Base-by-base conservation (phyloP, 2,797 vertebrate species). In the Enteromius viviparus region DNA sequence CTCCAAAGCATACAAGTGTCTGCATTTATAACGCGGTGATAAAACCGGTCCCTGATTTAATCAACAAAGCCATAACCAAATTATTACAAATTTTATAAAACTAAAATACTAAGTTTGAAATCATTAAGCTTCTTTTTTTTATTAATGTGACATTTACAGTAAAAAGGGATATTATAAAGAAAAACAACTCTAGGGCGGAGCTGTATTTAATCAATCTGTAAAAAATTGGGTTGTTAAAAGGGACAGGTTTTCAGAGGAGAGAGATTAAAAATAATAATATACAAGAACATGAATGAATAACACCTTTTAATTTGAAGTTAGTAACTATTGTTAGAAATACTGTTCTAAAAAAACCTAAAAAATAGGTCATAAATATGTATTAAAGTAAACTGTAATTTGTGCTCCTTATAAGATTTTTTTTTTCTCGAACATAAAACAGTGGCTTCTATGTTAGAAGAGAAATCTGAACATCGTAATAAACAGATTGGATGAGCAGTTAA, bases 1-100 rank as follows among this genome's bases (percentile, higher is more conserved):
- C 17, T 78, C 62, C 15, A 45, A 55, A 55, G 42, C 75, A 53
- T 29, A 32, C 58, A 47, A 64, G 47, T 58, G 53, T 62, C n/a
- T n/a, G 23, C 37, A 49, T 75, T 78, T 60, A 23, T 47, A 4
- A 62, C 26, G 40, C 42, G 17, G 58, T 51, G 49, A 71, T 34
- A 23, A 82, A 82, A 66, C 47, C 26, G 10, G 6, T 51, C 21
- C 40, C 37, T 21, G 23, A 26, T 64, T 64, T 64, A 49, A 64
- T 26, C 21, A 45, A 58, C 37, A 4, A 26, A 15, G 51, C 15
- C 17, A 32, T 51, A 72, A 12, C 4, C 47, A 51, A 3, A 72
- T 14, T 15, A 42, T 42, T 23, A 40, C 14, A 3, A 3, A 23
- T 21, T 51, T 6, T 34, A 10, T 5, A 51, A 32, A 51, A 32